phyloP scores from a whole-genome alignment of 2,888 invertebrate genomes.

The Erpobdella octoculata region DNA sequence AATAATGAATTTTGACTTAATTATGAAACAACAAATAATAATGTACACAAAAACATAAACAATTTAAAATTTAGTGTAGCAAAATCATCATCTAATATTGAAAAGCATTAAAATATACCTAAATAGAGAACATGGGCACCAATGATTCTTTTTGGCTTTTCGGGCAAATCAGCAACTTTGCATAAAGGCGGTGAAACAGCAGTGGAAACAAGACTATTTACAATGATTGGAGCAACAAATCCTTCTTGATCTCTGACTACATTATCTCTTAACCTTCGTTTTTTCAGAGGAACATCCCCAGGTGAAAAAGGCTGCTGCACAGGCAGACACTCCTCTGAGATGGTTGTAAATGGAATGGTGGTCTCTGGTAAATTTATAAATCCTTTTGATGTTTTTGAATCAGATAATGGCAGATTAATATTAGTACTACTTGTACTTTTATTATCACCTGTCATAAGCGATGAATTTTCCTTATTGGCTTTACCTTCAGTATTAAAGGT shows the following conservation, averaged over 20 bases:
- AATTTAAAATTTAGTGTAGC: background rate
- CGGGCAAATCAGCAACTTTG: background rate
- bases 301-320: background rate
- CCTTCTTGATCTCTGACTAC: conserved; percentile 12
- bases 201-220: background rate
- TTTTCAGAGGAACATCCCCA: conserved; percentile 16
- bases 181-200: background rate
- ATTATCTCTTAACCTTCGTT: background rate
- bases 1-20: background rate
- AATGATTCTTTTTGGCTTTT: background rate
- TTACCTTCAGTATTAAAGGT: background rate
- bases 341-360: background rate
- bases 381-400: no score
- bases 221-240: background rate
- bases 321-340: background rate
- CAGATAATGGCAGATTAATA: no score
- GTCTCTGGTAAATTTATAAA: no score
- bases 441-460: background rate
- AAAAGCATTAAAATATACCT: background rate
- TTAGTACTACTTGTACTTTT: background rate
- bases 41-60: background rate
- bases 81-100: no score
- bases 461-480: background rate
- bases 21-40: background rate
- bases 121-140: conserved; percentile 8